Percentiles rank a stretch among this genome's conserved stretches.
phyloP scores from a whole-genome alignment of 2,797 vertebrate species.

The Malacoctenus gilli region DNA sequence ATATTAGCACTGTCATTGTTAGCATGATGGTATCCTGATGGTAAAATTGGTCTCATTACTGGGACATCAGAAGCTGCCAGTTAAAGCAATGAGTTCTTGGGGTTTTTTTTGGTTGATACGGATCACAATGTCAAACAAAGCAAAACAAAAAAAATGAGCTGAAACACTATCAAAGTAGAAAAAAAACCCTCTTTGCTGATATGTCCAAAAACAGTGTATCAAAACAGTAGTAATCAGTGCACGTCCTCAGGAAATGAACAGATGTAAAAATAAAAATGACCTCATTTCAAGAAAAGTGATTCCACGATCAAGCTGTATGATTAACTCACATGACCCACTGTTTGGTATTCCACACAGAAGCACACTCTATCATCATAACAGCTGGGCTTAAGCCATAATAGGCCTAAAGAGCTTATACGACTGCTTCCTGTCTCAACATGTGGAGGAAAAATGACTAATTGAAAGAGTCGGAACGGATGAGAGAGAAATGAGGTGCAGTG shows the following conservation, averaged over 20 bases:
- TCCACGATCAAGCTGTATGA: conserved; percentile 17
- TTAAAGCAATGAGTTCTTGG: no score
- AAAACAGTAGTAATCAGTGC: no score
- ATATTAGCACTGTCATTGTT: not conserved
- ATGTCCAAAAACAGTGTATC: no score
- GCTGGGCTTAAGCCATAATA: conserved; percentile 41
- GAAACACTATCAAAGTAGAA: no score
- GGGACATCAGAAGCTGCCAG: no score
- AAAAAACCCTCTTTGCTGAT: no score
- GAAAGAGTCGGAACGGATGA: conserved; percentile 26
- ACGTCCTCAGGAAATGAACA: no score
- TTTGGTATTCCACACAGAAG: conserved; percentile 67
- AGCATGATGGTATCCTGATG: no score
- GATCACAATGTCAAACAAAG: no score
- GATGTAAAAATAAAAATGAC: not conserved
- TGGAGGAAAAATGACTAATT: conserved; percentile 44
- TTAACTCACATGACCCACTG: conserved; percentile 62
- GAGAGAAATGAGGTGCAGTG: conserved; percentile 48
- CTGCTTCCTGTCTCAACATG: conserved; percentile 36
- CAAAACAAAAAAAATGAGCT: no score
- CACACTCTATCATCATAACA: conserved; percentile 61
- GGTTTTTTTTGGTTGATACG: no score
- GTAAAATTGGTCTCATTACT: no score
- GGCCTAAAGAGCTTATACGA: conserved; percentile 32
- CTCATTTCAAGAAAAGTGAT: conserved; percentile 7